Conservation (phyloP, 2,888 invertebrate genomes). For the Callyntrura sp. region DNA sequence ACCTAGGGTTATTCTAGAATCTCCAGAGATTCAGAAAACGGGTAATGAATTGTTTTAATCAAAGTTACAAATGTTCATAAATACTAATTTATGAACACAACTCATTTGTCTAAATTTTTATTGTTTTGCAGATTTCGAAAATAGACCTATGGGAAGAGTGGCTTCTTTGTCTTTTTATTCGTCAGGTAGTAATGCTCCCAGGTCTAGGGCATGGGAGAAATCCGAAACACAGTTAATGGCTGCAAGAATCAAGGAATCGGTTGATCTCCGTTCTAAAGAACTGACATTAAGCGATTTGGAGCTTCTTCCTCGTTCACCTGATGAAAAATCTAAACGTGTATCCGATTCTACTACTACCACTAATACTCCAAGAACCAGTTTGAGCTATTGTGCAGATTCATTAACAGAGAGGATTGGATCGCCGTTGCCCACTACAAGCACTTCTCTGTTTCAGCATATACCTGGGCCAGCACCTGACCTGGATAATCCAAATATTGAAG, state of each 20-base stretch:
- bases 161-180: conserved; percentile 78
- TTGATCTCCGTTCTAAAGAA: conserved; percentile 74
- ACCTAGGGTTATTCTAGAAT: conserved; percentile 72
- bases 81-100: neutral
- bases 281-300: conserved; percentile 78
- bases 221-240: conserved; percentile 81
- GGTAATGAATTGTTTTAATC: too few species aligned
- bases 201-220: conserved; percentile 80
- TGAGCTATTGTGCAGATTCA: conserved; percentile 48
- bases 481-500: conserved; percentile 78
- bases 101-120: neutral
- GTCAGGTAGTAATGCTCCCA: conserved; percentile 48
- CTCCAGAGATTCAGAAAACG: conserved; percentile 76
- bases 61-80: neutral
- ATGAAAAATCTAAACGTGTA: too few species aligned
- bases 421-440: neutral
- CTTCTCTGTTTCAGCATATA: neutral
- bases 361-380: neutral
- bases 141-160: conserved; percentile 53
- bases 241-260: conserved; percentile 80
- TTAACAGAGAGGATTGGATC: neutral
- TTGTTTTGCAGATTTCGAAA: conserved; percentile 51
- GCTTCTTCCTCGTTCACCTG: conserved; percentile 63
- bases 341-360: too few species aligned
- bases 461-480: conserved; percentile 72